Conservation (phyloP, 2,888 invertebrate genomes). For the Phorcus lineatus region DNA sequence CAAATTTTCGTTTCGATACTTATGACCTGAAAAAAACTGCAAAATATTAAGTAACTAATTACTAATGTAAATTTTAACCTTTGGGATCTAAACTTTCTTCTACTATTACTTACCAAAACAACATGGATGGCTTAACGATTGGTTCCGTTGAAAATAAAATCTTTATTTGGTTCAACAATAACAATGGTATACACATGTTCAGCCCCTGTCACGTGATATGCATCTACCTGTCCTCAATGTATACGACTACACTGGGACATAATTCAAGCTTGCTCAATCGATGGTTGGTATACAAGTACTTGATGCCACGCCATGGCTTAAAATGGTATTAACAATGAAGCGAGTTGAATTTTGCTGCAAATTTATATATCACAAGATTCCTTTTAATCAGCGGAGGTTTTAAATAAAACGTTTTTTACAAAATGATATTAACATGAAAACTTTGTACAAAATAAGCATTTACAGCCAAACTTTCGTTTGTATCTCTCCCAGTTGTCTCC, state of each 20-base stretch:
- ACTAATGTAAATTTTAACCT: neutral
- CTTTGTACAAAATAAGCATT: slow-evolving; percentile 5
- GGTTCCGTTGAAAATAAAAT: slow-evolving; percentile 6
- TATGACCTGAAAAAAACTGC: neutral
- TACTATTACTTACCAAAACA: neutral
- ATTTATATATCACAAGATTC: neutral
- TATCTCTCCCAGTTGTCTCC: slow-evolving; percentile 1
- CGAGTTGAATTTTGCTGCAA: neutral
- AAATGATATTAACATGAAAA: neutral
- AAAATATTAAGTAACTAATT: neutral
- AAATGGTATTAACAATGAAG: slow-evolving; percentile 10
- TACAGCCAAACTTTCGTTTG: neutral
- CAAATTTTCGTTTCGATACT: neutral
- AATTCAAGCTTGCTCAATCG: neutral
- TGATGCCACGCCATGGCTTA: neutral
- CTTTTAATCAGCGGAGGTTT: neutral
- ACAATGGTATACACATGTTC: slow-evolving; percentile 5
- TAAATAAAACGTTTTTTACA: slow-evolving; percentile 11
- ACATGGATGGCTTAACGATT: neutral
- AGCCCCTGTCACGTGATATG: neutral
- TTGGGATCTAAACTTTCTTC: neutral
- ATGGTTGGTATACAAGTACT: neutral
- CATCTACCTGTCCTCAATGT: neutral
- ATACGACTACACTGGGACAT: neutral
- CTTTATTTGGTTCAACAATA: slow-evolving; percentile 21